These are phyloP conservation scores for Mormyrus lacerda DNA, from an alignment of 2,113 vertebrate species.

Conservation along the genomic window DNA sequence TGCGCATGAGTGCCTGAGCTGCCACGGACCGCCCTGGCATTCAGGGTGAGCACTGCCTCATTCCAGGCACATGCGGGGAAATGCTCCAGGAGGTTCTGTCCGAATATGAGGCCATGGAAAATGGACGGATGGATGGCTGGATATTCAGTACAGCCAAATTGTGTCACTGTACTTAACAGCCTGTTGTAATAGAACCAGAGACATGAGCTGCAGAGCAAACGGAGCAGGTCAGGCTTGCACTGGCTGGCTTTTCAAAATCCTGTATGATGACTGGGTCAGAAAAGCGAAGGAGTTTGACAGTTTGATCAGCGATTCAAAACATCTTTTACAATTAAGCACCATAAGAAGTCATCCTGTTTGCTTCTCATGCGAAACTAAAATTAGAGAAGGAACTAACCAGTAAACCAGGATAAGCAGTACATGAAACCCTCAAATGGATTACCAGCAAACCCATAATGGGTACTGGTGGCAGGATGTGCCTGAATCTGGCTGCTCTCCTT, in stretches of 20 bases:
- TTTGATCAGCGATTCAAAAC: background rate
- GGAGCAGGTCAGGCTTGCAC: background rate
- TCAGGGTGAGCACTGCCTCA: background rate
- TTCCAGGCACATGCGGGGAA: background rate
- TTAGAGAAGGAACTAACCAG: background rate
- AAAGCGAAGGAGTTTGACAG: background rate
- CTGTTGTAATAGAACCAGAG: background rate
- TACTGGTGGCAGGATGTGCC: background rate
- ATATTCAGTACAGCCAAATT: background rate
- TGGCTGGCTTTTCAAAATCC: background rate
- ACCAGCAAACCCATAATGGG: background rate
- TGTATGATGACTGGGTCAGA: background rate
- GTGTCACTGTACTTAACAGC: background rate
- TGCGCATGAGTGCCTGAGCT: background rate
- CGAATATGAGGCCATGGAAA: background rate
- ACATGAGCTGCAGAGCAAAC: background rate
- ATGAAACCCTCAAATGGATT: background rate
- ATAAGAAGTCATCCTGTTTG: background rate
- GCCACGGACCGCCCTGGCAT: background rate
- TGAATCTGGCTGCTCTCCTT: background rate
- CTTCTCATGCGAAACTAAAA: background rate
- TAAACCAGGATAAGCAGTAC: background rate
- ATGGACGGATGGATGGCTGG: background rate
- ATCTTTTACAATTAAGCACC: background rate
- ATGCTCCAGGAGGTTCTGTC: background rate